phyloP scores from a whole-genome alignment of 2,888 invertebrate species.

The Auanema sp. region DNA sequence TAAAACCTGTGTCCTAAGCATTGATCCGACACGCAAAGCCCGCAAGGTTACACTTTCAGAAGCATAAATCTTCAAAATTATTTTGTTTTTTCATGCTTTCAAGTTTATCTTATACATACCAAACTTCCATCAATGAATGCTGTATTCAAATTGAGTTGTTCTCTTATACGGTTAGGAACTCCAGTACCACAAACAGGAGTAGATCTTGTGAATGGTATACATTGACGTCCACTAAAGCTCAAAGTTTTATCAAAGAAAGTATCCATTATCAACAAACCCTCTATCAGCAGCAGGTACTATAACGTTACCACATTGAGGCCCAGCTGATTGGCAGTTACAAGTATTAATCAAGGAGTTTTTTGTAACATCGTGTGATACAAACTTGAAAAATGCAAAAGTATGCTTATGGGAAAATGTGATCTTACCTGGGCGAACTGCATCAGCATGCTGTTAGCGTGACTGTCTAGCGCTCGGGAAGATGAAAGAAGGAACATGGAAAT shows the following conservation, averaged over 20 bases:
- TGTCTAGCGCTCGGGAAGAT: slow-evolving; percentile 42
- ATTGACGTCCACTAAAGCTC: slow-evolving; percentile 27
- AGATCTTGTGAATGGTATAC: slow-evolving; percentile 71
- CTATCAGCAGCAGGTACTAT: slow-evolving; percentile 36
- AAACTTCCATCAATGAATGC: slow-evolving; percentile 81
- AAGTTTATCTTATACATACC: slow-evolving; percentile 17
- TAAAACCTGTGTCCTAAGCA: slow-evolving; percentile 42
- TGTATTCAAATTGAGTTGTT: slow-evolving; percentile 77
- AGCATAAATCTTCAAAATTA: slow-evolving; percentile 51
- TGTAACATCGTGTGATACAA: slow-evolving; percentile 60
- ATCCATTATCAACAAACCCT: slow-evolving; percentile 13
- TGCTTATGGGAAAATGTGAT: slow-evolving; percentile 5
- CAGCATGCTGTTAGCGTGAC: slow-evolving; percentile 46
- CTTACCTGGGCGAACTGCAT: slow-evolving; percentile 46
- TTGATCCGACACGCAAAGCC: slow-evolving; percentile 48
- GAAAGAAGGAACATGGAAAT: slow-evolving; percentile 59
- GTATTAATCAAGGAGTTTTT: slow-evolving; percentile 28
- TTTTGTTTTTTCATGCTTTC: background rate
- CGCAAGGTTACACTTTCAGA: slow-evolving; percentile 47
- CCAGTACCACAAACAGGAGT: slow-evolving; percentile 96
- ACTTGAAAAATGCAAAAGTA: slow-evolving; percentile 41
- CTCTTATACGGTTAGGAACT: slow-evolving; percentile 81
- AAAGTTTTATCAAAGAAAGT: background rate
- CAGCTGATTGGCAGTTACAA: slow-evolving; percentile 37
- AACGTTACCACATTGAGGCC: slow-evolving; percentile 42